A percentile compares a stretch with the other conserved stretches of the same genome.
phyloP scores from a whole-genome alignment of 2,113 vertebrate species.

The Macaca mulatta region DNA sequence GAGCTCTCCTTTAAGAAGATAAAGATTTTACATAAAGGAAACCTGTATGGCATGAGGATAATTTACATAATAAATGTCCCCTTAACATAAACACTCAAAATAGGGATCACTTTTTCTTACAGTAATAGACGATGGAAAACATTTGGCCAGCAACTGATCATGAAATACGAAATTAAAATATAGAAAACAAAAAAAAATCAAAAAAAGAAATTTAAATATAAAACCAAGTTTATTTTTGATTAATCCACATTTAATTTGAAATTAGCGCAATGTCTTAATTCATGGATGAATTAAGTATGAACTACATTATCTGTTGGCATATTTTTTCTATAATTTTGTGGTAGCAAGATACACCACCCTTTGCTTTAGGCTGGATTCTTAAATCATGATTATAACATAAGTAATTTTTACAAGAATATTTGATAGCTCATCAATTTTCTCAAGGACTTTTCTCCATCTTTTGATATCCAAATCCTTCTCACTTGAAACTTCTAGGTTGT shows the following conservation, averaged over 20 bases:
- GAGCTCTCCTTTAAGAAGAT: conserved; percentile 1
- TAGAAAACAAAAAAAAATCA: neutral
- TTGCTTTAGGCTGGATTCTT: neutral
- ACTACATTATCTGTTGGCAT: neutral
- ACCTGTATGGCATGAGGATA: neutral
- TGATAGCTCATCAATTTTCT: neutral
- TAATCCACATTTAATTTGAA: conserved; percentile 31
- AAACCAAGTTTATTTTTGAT: neutral
- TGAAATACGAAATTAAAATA: neutral
- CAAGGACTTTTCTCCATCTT: neutral
- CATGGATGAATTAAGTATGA: neutral
- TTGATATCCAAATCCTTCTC: neutral
- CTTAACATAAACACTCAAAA: conserved; percentile 2
- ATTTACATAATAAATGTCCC: neutral
- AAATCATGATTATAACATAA: neutral
- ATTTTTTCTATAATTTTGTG: neutral
- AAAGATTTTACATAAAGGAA: neutral
- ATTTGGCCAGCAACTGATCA: neutral
- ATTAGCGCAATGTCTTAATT: neutral
- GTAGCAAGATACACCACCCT: neutral
- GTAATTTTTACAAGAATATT: neutral
- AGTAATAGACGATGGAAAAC: neutral
- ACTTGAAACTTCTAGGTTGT: neutral
- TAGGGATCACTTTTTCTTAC: neutral
- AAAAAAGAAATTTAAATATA: conserved; percentile 16